Evolutionary conservation across 2,888 invertebrate species (phyloP).

Genomic region (Apeira syringaria): DNA sequence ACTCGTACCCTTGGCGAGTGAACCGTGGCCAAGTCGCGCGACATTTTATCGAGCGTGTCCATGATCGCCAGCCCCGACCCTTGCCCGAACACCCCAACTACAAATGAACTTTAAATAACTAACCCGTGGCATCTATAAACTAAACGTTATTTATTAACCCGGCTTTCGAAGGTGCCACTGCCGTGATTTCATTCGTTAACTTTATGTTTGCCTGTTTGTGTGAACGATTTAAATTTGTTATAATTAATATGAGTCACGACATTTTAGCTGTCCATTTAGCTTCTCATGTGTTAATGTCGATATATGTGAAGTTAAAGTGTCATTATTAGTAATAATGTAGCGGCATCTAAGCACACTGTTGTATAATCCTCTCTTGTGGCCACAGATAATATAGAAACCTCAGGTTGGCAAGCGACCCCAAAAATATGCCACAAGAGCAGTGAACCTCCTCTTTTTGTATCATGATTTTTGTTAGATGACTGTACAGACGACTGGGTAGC

Average conservation of each 20-base stretch:
- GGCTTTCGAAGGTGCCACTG: constrained; percentile 48
- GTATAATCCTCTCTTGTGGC: too few relatives aligned
- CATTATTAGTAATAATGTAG: too few relatives aligned
- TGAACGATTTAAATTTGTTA: constrained; percentile 24
- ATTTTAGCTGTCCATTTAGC: constrained; percentile 17
- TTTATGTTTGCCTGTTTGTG: constrained; percentile 22
- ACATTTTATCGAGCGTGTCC: constrained; percentile 31
- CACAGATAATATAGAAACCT: too few relatives aligned
- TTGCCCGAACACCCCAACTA: constrained; percentile 31
- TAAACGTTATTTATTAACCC: constrained; percentile 59
- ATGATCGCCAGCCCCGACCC: constrained; percentile 24
- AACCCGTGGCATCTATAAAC: constrained; percentile 56
- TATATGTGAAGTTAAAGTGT: too few relatives aligned
- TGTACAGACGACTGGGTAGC: too few relatives aligned
- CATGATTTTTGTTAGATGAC: too few relatives aligned
- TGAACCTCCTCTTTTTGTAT: too few relatives aligned
- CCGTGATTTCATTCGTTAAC: constrained; percentile 30
- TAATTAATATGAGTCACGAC: constrained; percentile 20
- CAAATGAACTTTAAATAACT: constrained; percentile 57
- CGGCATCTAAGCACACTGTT: too few relatives aligned
- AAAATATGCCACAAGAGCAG: too few relatives aligned
- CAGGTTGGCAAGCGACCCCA: too few relatives aligned
- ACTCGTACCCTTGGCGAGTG: constrained; percentile 8
- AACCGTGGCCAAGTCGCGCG: constrained; percentile 26
- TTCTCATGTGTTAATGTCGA: neutral